Evolutionary conservation across 2,797 vertebrate genomes (phyloP).

Genomic region (Scyliorhinus canicula): DNA sequence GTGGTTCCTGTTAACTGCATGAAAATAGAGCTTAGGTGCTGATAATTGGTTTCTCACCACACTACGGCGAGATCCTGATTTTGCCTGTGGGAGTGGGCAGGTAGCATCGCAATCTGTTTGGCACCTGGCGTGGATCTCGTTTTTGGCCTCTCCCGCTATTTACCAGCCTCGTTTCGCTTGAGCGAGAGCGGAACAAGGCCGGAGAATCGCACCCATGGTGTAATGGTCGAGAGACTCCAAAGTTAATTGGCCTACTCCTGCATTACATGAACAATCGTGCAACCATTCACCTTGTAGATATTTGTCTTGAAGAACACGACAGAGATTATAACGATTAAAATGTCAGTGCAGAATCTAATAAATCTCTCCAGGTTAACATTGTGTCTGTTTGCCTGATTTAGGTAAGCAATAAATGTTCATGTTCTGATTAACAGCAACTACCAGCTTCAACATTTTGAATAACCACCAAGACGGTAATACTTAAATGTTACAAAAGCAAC

Average conservation of each 20-base stretch:
- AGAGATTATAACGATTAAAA: constrained; percentile 19
- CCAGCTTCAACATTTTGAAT: background rate
- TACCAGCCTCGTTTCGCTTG: no score
- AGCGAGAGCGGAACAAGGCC: no score
- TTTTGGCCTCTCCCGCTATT: no score
- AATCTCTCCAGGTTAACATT: background rate
- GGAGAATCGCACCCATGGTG: background rate
- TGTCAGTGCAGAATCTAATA: background rate
- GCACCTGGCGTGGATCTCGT: no score
- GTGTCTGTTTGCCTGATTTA: background rate
- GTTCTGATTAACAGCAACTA: background rate
- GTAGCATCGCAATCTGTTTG: no score
- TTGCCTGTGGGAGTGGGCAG: no score
- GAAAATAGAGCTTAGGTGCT: no score
- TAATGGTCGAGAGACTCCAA: background rate
- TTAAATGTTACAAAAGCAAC: background rate
- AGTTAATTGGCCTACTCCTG: background rate
- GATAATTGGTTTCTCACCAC: no score
- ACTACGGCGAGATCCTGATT: no score
- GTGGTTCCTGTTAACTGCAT: no score
- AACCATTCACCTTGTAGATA: background rate
- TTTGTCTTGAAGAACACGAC: background rate
- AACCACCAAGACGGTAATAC: background rate
- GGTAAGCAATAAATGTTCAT: background rate
- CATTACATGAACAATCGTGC: no score